Evolutionary conservation across 2,888 invertebrate genomes (phyloP), one percentile per base, ranked within the genome.

Genomic region (Clusia tigrina): DNA sequence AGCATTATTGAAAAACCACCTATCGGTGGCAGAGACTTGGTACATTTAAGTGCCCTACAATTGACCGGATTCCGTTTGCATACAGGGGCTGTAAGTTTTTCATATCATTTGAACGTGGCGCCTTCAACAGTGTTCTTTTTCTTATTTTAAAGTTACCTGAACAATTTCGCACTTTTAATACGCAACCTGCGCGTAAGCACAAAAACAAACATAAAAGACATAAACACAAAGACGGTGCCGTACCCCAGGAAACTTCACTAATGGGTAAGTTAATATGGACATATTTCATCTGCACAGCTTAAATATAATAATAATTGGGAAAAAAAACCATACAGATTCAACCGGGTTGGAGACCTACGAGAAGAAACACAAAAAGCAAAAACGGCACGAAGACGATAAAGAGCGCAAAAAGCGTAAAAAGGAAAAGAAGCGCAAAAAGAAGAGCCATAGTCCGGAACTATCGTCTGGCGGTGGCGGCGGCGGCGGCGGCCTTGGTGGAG

Each of bases 181-280:
- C 95, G 76, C 90, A 93, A 69, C 95, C 96, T 68, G 93, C 93
- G 77, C 94, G 94, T 82, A 93, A 95, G 84, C 96, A 96, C 80
- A 96, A 96, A 85, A 96, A 94, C 80, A 95, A 96, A 83, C 96
- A 96, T 82, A 96, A 96, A 87, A 95, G 95, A 80, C 95, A 95
- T 76, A 94, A 94, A 84, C 94, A 94, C 79, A 95, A 95, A 86
- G 93, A 93, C 74, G 93, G 94, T 17, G 91, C 92, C 63, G 88
- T 89, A 51, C 90, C 89, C 48, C 92, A 91, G 78, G 93, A 93
- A 81, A 89, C 91, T 65, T 88, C 91, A 48, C 81, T 91, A 51
- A 89, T 91, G 78, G 89, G 90, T 87, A 82, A 81, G 70, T 74
- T 80, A 46, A 38, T 63, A 32, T 52, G n/a, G n/a, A n/a, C n/a